These are phyloP conservation scores for Andrena flavipes DNA, from an alignment of 2,888 invertebrate species.

Conservation along the genomic window DNA sequence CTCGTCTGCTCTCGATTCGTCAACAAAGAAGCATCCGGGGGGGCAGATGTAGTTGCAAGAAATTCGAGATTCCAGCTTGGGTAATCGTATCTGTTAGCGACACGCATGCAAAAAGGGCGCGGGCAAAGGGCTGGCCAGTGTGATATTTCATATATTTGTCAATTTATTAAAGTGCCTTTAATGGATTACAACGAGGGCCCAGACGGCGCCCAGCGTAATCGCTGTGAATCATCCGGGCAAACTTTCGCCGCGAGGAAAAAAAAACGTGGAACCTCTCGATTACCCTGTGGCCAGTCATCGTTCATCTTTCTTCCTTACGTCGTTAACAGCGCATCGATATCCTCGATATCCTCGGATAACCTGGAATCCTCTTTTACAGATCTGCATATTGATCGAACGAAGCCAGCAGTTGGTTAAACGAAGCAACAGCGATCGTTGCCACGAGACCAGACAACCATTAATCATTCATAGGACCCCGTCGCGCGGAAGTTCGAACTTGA, in stretches of 20 bases:
- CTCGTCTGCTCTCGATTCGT: neutral
- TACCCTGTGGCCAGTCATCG: slow-evolving; percentile 16
- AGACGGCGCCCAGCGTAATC: slow-evolving; percentile 46
- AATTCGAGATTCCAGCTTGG: slow-evolving; percentile 47
- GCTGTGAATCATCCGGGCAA: slow-evolving; percentile 56
- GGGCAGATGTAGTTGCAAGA: slow-evolving; percentile 27
- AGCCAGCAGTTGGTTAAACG: too few relatives aligned
- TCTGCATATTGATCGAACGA: too few relatives aligned
- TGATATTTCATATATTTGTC: slow-evolving; percentile 80
- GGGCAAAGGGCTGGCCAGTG: slow-evolving; percentile 51
- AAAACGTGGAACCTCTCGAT: slow-evolving; percentile 8
- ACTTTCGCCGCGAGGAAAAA: slow-evolving; percentile 25
- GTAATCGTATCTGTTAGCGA: slow-evolving; percentile 38
- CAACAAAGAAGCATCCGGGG: neutral
- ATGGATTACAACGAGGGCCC: slow-evolving; percentile 63
- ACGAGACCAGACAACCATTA: neutral
- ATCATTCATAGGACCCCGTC: neutral
- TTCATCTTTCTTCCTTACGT: neutral
- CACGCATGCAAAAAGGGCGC: slow-evolving; percentile 32
- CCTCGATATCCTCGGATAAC: too few relatives aligned
- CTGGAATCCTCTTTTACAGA: too few relatives aligned
- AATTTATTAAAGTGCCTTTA: slow-evolving; percentile 72
- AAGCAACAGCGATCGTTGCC: neutral
- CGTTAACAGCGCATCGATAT: too few relatives aligned
- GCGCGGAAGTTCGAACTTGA: neutral